These are phyloP conservation scores for Orcinus orca DNA, from an alignment of 2,113 vertebrate species.

Conservation along the genomic window DNA sequence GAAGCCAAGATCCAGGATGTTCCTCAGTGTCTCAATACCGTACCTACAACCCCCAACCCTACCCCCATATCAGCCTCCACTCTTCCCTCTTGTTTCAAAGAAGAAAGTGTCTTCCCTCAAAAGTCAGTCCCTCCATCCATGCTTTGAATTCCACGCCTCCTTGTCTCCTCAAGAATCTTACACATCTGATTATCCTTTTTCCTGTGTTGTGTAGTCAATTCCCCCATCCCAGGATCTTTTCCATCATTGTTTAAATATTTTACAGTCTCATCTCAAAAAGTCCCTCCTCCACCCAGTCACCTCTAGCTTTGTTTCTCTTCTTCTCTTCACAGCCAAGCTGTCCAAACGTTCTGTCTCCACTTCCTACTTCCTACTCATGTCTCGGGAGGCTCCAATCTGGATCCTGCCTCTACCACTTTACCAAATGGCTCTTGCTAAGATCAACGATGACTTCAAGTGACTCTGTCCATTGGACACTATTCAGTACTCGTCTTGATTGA, in stretches of 20 bases:
- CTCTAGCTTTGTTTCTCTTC: slow-evolving; percentile 30
- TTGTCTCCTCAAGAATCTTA: neutral
- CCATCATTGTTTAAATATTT: slow-evolving; percentile 27
- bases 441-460: neutral
- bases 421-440: neutral
- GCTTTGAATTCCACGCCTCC: slow-evolving; percentile 5
- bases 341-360: slow-evolving; percentile 34
- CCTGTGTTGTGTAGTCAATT: neutral
- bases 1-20: neutral
- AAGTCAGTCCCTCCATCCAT: neutral
- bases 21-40: neutral
- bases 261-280: slow-evolving; percentile 26
- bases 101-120: neutral
- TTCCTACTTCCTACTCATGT: neutral
- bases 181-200: neutral
- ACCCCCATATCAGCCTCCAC: neutral
- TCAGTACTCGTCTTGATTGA: neutral
- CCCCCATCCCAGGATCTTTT: neutral
- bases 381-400: neutral
- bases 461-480: neutral
- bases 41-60: neutral
- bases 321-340: slow-evolving; percentile 43
- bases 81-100: neutral
- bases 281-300: neutral
- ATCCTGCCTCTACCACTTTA: neutral